Conservation (phyloP, 2,888 invertebrate genomes). For the Cybosia mesomella region DNA sequence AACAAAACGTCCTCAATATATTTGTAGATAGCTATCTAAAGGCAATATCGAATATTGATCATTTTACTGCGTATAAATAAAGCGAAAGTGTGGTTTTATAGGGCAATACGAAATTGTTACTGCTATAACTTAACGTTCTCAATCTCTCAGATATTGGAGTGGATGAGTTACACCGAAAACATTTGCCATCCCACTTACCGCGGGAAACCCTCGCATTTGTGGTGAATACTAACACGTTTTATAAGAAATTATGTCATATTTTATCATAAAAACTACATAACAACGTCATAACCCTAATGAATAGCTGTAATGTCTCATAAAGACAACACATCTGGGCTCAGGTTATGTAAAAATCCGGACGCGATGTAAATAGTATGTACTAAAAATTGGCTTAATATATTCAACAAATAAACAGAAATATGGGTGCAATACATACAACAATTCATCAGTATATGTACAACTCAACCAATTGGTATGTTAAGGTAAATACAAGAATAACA, state of each 20-base stretch:
- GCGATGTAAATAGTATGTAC: neutral
- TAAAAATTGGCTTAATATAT: neutral
- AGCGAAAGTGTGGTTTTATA: constrained; percentile 84
- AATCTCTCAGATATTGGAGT: constrained; percentile 82
- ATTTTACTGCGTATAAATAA: constrained; percentile 84
- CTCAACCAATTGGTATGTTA: constrained; percentile 17
- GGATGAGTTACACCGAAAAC: constrained; percentile 79
- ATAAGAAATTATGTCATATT: constrained; percentile 62
- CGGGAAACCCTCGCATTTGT: constrained; percentile 57
- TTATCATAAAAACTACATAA: constrained; percentile 58
- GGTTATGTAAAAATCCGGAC: constrained; percentile 12
- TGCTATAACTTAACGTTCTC: constrained; percentile 80
- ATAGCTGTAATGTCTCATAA: constrained; percentile 20
- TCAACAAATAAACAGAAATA: neutral
- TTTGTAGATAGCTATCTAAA: constrained; percentile 59
- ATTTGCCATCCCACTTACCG: constrained; percentile 65
- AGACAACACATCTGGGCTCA: constrained; percentile 13
- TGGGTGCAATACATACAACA: neutral
- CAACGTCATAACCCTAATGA: constrained; percentile 39
- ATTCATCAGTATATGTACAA: constrained; percentile 8
- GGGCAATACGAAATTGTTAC: constrained; percentile 84
- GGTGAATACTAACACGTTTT: constrained; percentile 71
- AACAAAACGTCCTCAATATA: constrained; percentile 46
- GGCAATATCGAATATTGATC: constrained; percentile 82
- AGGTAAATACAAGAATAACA: constrained; percentile 63